These are phyloP conservation scores for Lypha dubia DNA, from an alignment of 2,888 invertebrate genomes.

Conservation along the genomic window DNA sequence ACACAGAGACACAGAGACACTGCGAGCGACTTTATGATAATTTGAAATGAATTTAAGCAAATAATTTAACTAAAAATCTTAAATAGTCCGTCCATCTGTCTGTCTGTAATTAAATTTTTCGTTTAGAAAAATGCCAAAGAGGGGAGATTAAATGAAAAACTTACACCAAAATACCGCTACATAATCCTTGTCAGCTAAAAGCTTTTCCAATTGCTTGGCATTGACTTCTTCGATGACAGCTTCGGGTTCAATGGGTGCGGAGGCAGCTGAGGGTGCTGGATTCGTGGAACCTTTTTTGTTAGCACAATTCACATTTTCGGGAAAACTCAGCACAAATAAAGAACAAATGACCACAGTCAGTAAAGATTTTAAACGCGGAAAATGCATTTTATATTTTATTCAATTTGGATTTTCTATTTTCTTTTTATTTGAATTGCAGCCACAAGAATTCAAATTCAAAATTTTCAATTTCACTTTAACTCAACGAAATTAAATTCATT, in stretches of 20 bases:
- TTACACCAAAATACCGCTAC: constrained; percentile 98
- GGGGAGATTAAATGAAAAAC: constrained; percentile 83
- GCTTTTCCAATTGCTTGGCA: constrained; percentile 94
- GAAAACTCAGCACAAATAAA: constrained; percentile 82
- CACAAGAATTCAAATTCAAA: constrained; percentile 34
- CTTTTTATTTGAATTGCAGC: constrained; percentile 62
- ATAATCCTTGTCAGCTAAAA: constrained; percentile 95
- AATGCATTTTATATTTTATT: constrained; percentile 80
- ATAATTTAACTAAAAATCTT: not conserved
- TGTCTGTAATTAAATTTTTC: not conserved
- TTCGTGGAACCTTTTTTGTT: constrained; percentile 80
- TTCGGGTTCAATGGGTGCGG: constrained; percentile 84
- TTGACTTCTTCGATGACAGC: constrained; percentile 96
- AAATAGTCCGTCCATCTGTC: no score
- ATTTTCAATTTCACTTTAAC: constrained; percentile 63
- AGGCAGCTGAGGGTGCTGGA: constrained; percentile 79
- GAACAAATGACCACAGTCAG: constrained; percentile 82
- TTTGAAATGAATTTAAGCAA: constrained; percentile 22
- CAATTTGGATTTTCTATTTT: constrained; percentile 58
- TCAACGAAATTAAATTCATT: constrained; percentile 64
- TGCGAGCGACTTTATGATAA: constrained; percentile 62
- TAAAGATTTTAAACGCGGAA: constrained; percentile 83
- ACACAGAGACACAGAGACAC: constrained; percentile 60
- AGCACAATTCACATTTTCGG: constrained; percentile 83
- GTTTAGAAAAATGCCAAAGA: not conserved